These are phyloP conservation scores for Cecropterus lyciades DNA, from an alignment of 1,140 invertebrate species.

Conservation along the genomic window DNA sequence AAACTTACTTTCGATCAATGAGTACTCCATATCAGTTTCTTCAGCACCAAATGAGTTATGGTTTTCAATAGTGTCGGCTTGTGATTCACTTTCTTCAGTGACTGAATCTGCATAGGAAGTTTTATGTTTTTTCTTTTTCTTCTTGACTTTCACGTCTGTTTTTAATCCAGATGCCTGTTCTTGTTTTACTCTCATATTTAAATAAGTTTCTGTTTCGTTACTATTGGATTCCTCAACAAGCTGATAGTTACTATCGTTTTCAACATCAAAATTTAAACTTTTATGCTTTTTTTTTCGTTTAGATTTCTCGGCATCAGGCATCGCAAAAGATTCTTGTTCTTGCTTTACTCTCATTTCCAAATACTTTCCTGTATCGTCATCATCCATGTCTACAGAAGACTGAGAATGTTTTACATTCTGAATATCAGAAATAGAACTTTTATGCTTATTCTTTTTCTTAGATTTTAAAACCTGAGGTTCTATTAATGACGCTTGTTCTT, in stretches of 20 bases:
- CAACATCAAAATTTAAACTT: not conserved
- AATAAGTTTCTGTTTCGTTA: constrained; percentile 24
- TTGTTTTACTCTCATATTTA: constrained; percentile 42
- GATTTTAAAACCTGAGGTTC: constrained; percentile 31
- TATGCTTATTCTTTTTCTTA: constrained; percentile 53
- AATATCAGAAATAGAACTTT: not conserved
- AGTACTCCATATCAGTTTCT: constrained; percentile 14
- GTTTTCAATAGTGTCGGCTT: not conserved
- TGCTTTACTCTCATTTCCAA: constrained; percentile 2
- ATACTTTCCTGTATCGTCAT: not conserved
- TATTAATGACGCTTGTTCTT: constrained; percentile 38
- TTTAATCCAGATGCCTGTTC: constrained; percentile 38
- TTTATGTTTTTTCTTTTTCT: constrained; percentile 40
- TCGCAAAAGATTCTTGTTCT: not conserved
- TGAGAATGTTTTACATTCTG: not conserved
- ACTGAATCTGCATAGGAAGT: not conserved
- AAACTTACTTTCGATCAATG: constrained; percentile 37
- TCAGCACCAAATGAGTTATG: not conserved
- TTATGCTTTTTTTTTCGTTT: constrained; percentile 17
- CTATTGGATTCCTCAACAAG: not conserved
- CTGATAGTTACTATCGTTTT: not conserved
- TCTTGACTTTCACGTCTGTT: constrained; percentile 37
- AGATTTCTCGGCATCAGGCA: not conserved
- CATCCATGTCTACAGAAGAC: not conserved
- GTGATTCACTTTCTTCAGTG: not conserved